These are phyloP conservation scores for Papilio glaucus DNA, from an alignment of 1,140 invertebrate species.

Conservation along the genomic window DNA sequence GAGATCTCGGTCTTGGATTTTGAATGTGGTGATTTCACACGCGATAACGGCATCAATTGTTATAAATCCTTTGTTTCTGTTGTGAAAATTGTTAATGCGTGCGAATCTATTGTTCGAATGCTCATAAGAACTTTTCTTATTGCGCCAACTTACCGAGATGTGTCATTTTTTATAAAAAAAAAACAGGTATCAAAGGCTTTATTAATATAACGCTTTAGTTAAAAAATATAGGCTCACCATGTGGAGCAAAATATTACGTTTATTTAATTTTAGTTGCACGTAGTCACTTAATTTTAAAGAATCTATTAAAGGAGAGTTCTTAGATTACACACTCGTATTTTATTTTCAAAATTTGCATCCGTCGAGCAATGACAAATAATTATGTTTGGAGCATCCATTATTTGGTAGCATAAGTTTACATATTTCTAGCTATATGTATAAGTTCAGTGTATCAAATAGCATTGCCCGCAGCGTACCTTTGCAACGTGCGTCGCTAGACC, in stretches of 20 bases:
- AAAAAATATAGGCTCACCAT: not conserved
- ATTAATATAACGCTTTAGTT: not conserved
- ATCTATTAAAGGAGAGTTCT: no score
- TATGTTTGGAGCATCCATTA: no score
- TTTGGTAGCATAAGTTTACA: no score
- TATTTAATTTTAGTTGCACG: no score
- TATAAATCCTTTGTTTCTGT: constrained; percentile 21
- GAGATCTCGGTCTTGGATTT: constrained; percentile 5
- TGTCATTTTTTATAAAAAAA: not conserved
- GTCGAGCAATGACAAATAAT: no score
- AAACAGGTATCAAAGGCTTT: not conserved
- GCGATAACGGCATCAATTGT: constrained; percentile 11
- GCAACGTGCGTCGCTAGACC: not conserved
- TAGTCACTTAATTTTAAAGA: no score
- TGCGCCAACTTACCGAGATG: not conserved
- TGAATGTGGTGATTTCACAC: constrained; percentile 26
- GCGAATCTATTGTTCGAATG: constrained; percentile 28
- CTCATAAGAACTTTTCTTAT: constrained; percentile 13
- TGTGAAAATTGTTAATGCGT: constrained; percentile 33
- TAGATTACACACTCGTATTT: no score
- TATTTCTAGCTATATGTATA: no score
- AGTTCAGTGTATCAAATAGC: not conserved
- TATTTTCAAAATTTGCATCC: no score
- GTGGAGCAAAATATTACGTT: no score
- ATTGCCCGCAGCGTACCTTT: not conserved